These are phyloP conservation scores for Emydura subglobosa DNA, from an alignment of 2,113 vertebrate species.

Conservation along the genomic window DNA sequence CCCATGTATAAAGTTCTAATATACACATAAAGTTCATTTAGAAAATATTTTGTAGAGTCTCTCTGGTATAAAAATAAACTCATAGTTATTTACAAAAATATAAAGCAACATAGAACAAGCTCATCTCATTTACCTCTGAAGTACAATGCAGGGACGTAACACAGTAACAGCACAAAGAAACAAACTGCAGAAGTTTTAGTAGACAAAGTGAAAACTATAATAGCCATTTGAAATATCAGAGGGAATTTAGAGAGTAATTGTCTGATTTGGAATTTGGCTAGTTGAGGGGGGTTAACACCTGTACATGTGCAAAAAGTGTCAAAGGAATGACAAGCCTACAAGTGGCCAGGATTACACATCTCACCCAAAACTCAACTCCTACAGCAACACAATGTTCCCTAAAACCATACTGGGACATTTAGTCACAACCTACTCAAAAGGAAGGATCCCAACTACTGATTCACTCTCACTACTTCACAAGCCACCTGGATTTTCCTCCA, in stretches of 20 bases:
- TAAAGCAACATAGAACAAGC: background rate
- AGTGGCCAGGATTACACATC: background rate
- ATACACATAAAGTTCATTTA: background rate
- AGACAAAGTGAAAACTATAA: background rate
- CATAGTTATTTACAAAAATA: background rate
- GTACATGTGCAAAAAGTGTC: background rate
- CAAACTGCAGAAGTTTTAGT: background rate
- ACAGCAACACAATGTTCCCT: background rate
- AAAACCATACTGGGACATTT: background rate
- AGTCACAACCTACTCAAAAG: background rate
- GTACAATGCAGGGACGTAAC: background rate
- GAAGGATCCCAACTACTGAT: background rate
- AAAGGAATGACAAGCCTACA: background rate
- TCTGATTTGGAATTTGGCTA: background rate
- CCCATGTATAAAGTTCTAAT: background rate
- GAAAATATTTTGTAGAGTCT: background rate
- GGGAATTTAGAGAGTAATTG: background rate
- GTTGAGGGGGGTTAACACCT: fast-evolving
- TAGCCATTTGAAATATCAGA: background rate
- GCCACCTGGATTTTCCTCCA: background rate
- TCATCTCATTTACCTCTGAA: background rate
- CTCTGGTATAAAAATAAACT: background rate
- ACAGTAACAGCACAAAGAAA: background rate
- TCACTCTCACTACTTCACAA: background rate
- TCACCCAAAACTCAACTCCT: background rate